phyloP scores from a whole-genome alignment of 2,888 invertebrate genomes.

The Monoplex corrugatus region DNA sequence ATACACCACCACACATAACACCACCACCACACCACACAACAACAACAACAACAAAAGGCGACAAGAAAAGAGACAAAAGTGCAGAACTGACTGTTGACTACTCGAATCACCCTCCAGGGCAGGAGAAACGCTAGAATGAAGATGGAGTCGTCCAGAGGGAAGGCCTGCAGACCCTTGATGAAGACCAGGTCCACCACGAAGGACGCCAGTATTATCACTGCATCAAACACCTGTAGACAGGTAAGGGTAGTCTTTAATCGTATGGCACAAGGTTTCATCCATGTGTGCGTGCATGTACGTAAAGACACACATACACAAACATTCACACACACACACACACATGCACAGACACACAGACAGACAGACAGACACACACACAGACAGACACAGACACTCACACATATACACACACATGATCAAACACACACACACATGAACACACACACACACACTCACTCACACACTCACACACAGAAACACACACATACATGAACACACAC shows the following conservation, averaged over 20 bases:
- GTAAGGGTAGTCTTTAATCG: no score
- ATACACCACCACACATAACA: not conserved
- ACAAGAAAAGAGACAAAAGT: not conserved
- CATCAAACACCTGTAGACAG: slow-evolving; percentile 69
- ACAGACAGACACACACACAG: not conserved
- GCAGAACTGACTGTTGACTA: slow-evolving; percentile 69
- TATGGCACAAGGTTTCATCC: no score
- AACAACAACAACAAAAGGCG: not conserved
- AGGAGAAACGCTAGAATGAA: slow-evolving; percentile 69
- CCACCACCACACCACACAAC: not conserved
- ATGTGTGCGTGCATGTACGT: not conserved
- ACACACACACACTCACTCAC: not conserved
- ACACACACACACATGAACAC: not conserved
- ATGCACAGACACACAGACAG: not conserved
- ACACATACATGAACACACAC: not conserved
- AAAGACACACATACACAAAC: not conserved
- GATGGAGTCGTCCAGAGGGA: slow-evolving; percentile 68
- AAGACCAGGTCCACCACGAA: slow-evolving; percentile 72
- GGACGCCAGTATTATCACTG: slow-evolving; percentile 70
- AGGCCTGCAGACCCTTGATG: slow-evolving; percentile 66
- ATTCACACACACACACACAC: not conserved
- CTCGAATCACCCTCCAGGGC: slow-evolving; percentile 72
- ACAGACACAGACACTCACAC: not conserved
- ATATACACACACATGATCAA: not conserved
- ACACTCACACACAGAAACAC: not conserved